Evolutionary conservation across 2,888 invertebrate species (phyloP), one percentile per base, ranked within the genome.

Genomic region (Cremastinae sp.): DNA sequence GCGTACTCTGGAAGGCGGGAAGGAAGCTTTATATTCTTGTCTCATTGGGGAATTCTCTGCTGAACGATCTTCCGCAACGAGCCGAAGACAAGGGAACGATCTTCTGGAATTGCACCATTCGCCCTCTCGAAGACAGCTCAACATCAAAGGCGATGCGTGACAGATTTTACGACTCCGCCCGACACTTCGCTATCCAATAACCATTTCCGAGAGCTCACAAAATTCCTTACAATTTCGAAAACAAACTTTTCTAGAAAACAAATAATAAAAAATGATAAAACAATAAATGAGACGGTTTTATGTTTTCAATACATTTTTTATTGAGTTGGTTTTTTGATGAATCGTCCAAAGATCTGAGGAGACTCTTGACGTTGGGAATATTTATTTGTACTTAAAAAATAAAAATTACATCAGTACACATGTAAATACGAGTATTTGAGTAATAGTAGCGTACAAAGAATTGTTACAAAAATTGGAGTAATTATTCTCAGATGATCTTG

Each of bases 1-100:
- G 88, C 85, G 88, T 81, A 88, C 88, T 88, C 84, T 86, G 82
- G 83, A 86, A 86, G 82, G 79, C 79, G 79, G 83, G 80, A 82
- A 79, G 72, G 28, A 65, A 41, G 41, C 41, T 41, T 1, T 59
- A 64, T 78, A 78, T 79, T 79, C 78, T 74, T 49, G 72, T 76
- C 72, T 53, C 65, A 37, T 9, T 41, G 20, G 56, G 39, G 22
- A 49, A 1, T 49, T 49, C 58, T 20, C 12, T 58, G 22, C 58
- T 18, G 45, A 9, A 14, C 53, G 39, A 41, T 37, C 45, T 35
- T 43, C 53, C 28, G 22, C 14, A 9, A 65, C 16, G 51, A 43
- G 9, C 28, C 10, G 5, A n/a, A n/a, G 20, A 22, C 18, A 22
- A 51, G 18, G 9, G 10, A 37, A 12, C 7, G 5, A 18, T 3